phyloP scores from a whole-genome alignment of 2,888 invertebrate species.

The Adineta ricciae region DNA sequence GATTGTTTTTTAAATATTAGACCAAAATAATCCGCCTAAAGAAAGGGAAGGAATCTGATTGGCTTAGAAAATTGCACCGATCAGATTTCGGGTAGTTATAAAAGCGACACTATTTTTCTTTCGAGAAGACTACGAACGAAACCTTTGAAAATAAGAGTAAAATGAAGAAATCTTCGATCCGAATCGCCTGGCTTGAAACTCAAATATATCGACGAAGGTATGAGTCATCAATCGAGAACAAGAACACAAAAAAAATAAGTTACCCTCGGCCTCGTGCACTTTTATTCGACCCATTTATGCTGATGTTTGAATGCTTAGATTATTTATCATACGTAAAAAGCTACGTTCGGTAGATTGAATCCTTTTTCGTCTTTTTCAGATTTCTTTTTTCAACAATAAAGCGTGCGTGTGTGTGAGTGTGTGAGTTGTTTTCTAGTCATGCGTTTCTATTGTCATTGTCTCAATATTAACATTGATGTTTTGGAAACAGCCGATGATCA shows the following conservation, averaged over 20 bases:
- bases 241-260: neutral
- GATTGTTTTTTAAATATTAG: neutral
- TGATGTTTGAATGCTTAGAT: neutral
- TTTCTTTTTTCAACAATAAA: neutral
- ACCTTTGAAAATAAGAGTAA: neutral
- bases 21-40: neutral
- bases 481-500: neutral
- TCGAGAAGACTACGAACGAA: neutral
- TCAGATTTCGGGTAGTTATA: neutral
- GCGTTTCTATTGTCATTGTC: neutral
- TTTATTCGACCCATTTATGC: neutral
- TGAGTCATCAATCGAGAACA: neutral
- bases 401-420: neutral
- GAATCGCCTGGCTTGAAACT: neutral
- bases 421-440: neutral
- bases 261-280: neutral
- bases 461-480: constrained; percentile 1
- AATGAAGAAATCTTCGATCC: neutral
- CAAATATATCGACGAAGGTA: neutral
- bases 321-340: neutral
- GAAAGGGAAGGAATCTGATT: neutral
- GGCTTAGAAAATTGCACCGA: neutral
- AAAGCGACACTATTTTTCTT: neutral
- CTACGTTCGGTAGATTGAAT: neutral
- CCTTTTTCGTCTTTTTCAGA: neutral